A percentile compares a stretch with the other conserved stretches of the same genome.
These are phyloP conservation scores for Cephalopterus ornatus DNA, from an alignment of 2,113 vertebrate genomes.

Conservation along the genomic window DNA sequence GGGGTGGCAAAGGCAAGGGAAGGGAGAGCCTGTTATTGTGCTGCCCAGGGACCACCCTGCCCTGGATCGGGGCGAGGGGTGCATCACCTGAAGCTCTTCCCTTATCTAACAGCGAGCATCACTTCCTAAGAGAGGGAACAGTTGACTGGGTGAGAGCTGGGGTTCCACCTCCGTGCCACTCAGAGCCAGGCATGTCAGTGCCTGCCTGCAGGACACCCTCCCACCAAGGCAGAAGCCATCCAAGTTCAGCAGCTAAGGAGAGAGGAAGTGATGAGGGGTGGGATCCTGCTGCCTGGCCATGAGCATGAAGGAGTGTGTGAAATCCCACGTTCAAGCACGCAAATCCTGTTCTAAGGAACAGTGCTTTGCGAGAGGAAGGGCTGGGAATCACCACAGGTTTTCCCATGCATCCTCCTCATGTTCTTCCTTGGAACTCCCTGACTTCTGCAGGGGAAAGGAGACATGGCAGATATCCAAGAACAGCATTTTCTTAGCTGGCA, in stretches of 20 bases:
- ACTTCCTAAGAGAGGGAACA: background rate
- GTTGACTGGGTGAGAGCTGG: background rate
- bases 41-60: accelerated
- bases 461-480: background rate
- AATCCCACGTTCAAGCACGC: accelerated
- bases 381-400: background rate
- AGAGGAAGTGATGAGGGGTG: background rate
- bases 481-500: background rate
- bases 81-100: background rate
- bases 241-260: background rate
- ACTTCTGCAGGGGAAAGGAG: background rate
- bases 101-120: accelerated
- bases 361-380: background rate
- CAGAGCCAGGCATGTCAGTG: accelerated
- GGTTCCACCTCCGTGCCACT: background rate
- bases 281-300: background rate
- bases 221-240: background rate
- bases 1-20: accelerated
- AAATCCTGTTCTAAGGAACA: accelerated
- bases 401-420: background rate
- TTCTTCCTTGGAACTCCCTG: background rate
- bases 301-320: accelerated
- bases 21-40: background rate
- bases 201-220: background rate
- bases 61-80: accelerated